Evolutionary conservation across 2,797 vertebrate species (phyloP), one percentile per base, ranked within the genome.

Genomic region (Morelia viridis): DNA sequence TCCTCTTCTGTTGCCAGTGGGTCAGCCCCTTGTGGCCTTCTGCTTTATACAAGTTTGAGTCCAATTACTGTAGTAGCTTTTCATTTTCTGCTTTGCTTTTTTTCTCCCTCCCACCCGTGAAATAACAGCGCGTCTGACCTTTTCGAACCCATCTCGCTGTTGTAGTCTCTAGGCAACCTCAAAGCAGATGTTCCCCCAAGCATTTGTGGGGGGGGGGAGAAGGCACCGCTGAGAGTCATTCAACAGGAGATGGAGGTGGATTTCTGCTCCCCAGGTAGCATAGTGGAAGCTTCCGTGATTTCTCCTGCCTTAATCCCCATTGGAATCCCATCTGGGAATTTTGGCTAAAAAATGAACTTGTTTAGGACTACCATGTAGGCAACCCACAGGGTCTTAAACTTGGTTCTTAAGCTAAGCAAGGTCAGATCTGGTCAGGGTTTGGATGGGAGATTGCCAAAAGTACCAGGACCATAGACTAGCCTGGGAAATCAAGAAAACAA

Each of bases 121-220:
- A 6, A 13, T 50, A 86, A 3, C 7, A 12, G 10, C 9, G 0
- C 31, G 26, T 7, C n/a, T 53, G 19, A 12, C 28, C 8, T 89
- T 56, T 76, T n/a, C 60, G 4, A 9, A 80, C 6, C 2, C 19
- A 0, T 4, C 0, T 53, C 35, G 0, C 22, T 80, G 26, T 15
- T 62, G 1, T 8, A 11, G 19, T 58, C n/a, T 60, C 71, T 53
- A 87, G 9, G 1, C 41, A 57, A 53, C 85, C 46, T 60, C 46
- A 57, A 1, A 15, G 24, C 53, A 89, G 35, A 89, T 15, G 10
- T 53, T 13, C 0, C 4, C 2, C 5, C 11, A 1, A 17, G 9
- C 31, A 15, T 85, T 0, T 53, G 35, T 80, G 46, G 4, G 56
- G 13, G 22, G 22, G 11, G 19, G 1, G 26, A 28, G 86, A n/a